Percentiles rank a stretch among this genome's conserved stretches.
Evolutionary conservation across 2,888 invertebrate genomes (phyloP).

Genomic region (Glaucopsyche alexis): DNA sequence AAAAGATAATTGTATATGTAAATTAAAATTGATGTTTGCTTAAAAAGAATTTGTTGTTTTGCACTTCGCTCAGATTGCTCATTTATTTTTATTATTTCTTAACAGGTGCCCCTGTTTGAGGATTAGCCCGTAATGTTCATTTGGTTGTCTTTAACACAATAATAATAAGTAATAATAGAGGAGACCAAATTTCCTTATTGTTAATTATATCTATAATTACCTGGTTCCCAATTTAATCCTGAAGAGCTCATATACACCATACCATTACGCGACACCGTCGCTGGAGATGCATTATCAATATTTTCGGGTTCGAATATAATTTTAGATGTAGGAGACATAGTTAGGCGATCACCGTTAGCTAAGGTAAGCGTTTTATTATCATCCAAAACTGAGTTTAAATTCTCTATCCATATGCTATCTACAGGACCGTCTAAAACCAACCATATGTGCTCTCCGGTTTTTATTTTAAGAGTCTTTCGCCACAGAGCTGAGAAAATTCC

Average conservation of each 20-base stretch:
- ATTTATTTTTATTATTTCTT: too few species aligned
- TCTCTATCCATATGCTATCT: constrained; percentile 99
- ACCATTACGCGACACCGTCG: constrained; percentile 96
- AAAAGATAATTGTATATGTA: too few species aligned
- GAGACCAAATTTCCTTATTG: too few species aligned
- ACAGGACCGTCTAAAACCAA: constrained; percentile 97
- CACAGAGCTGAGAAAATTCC: constrained; percentile 98
- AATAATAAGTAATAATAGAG: too few species aligned
- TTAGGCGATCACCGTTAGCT: constrained; percentile 96
- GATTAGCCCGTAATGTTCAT: too few species aligned
- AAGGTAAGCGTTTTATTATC: constrained; percentile 97
- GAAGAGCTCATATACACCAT: constrained; percentile 99
- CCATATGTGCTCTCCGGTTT: constrained; percentile 95
- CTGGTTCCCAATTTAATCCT: constrained; percentile 94
- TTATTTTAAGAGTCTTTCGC: constrained; percentile 95
- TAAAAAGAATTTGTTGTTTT: too few species aligned
- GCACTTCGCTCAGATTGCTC: too few species aligned
- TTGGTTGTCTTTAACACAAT: too few species aligned
- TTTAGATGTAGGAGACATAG: constrained; percentile 96
- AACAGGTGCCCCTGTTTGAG: too few species aligned
- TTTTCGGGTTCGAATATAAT: constrained; percentile 98
- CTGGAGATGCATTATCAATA: constrained; percentile 98
- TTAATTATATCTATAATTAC: constrained; percentile 48
- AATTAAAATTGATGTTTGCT: too few species aligned
- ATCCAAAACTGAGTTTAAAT: constrained; percentile 97